Percentiles rank a stretch among this genome's conserved stretches.
Conservation (phyloP, 2,797 vertebrate genomes). For the Channallabes apus region DNA sequence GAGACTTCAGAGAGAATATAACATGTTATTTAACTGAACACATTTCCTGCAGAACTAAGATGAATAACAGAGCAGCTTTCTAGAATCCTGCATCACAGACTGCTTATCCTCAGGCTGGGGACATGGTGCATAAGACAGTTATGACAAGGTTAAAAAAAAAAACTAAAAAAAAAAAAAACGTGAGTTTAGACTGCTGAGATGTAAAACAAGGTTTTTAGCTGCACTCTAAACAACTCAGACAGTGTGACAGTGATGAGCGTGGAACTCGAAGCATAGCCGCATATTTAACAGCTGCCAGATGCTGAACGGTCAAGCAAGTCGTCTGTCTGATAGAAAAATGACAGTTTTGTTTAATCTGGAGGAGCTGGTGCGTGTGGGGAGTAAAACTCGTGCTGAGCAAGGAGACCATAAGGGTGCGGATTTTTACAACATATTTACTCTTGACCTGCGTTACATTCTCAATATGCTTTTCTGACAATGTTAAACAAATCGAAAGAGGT, state of each 20-base stretch:
- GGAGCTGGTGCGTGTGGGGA: neutral
- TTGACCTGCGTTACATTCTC: neutral
- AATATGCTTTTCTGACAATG: neutral
- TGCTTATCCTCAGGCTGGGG: slow-evolving; percentile 1
- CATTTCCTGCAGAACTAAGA: slow-evolving; percentile 9
- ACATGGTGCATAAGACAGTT: neutral
- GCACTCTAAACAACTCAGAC: slow-evolving; percentile 3
- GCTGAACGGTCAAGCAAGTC: slow-evolving; percentile 22
- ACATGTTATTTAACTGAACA: neutral
- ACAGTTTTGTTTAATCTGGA: slow-evolving; percentile 31
- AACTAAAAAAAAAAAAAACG: neutral
- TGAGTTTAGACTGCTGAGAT: neutral
- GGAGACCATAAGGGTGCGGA: neutral
- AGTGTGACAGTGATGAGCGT: slow-evolving; percentile 29
- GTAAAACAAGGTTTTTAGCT: slow-evolving; percentile 16
- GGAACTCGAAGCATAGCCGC: neutral
- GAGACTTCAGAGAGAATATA: neutral
- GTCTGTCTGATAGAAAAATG: slow-evolving; percentile 28
- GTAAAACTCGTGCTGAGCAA: neutral
- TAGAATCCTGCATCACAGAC: neutral
- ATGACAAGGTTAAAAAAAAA: slow-evolving; percentile 14
- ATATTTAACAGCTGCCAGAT: slow-evolving; percentile 34
- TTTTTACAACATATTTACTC: neutral
- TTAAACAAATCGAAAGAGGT: neutral
- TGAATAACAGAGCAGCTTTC: neutral